Evolutionary conservation across 2,797 vertebrate genomes (phyloP), one percentile per base, ranked within the genome.

Genomic region (Telmatherina bonti): DNA sequence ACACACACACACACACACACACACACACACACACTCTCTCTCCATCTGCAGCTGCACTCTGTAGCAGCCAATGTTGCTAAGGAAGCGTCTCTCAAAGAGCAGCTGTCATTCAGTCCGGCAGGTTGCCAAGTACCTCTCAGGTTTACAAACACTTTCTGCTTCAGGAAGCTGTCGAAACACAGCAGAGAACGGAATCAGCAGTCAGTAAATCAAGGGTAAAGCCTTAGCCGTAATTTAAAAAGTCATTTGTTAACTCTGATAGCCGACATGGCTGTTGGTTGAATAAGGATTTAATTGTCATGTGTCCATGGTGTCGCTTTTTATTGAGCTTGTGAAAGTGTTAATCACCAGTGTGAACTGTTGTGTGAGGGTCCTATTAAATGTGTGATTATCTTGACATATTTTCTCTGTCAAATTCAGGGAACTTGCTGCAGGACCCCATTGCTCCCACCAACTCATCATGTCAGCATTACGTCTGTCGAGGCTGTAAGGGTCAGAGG

Each of bases 391-490:
- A 43, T 43, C 18, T 36, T 16, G 6, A 1, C 15, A 0, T 3
- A 1, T 55, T 16, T 24, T 0, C 5, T 16, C 0, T 10, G 4
- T 56, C 3, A 1, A 30, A 35, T 60, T 5, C 58, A 99, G 98
- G 98, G 88, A 96, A 99, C 91, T 93, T 99, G 85, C 95, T 99
- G 58, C 96, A 97, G 94, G 96, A 99, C 89, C 98, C 98, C 74
- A 96, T 99, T 64, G 97, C 98, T 84, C 98, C 97, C 67, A 97
- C 95, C 83, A 97, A 99, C 93, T 99, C 98, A 4, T 96, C 97
- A 7, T 99, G 98, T 86, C 98, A 99, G 93, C 98, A 99, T 78
- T 99, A 98, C 93, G 98, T 99, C 76, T 99, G 98, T 93, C 97
- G 96, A 86, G 93, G 93, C 62, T 99, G 98, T 90, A 99, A 96